Percentiles rank a stretch among this genome's conserved stretches.
Conservation (phyloP, 23 tunicate genomes). For the Oikopleura dioica region DNA sequence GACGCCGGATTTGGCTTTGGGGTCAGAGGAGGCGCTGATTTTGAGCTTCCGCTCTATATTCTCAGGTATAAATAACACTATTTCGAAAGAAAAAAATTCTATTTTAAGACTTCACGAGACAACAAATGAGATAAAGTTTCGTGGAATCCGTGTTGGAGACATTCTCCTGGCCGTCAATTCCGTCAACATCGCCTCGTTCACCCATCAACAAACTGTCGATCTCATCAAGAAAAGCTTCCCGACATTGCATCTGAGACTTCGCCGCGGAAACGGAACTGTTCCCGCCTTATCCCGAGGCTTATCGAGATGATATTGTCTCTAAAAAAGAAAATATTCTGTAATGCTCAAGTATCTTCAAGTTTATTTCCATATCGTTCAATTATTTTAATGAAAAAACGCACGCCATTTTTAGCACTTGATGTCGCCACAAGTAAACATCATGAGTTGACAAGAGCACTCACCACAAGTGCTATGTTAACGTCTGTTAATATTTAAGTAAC, state of each 20-base stretch:
- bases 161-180: slow-evolving; percentile 55
- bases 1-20: slow-evolving; percentile 74
- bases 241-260: slow-evolving; percentile 19
- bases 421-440: neutral
- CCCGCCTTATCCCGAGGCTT: slow-evolving; percentile 18
- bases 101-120: too few relatives aligned
- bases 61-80: too few relatives aligned
- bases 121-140: too few relatives aligned
- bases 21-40: slow-evolving; percentile 74
- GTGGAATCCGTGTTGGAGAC: slow-evolving; percentile 58
- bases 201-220: slow-evolving; percentile 45
- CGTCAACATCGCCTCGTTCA: slow-evolving; percentile 21
- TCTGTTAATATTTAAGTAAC: too few relatives aligned
- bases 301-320: neutral
- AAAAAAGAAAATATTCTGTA: neutral
- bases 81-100: too few relatives aligned
- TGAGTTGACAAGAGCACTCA: neutral
- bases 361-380: too few relatives aligned
- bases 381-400: neutral
- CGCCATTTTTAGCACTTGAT: neutral
- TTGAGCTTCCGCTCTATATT: slow-evolving; percentile 57
- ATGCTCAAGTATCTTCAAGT: too few relatives aligned
- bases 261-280: slow-evolving; percentile 60
- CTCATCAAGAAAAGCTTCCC: slow-evolving; percentile 38
- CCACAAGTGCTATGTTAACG: too few relatives aligned